Evolutionary conservation across 2,888 invertebrate species (phyloP).

Genomic region (Ditula angustiorana): DNA sequence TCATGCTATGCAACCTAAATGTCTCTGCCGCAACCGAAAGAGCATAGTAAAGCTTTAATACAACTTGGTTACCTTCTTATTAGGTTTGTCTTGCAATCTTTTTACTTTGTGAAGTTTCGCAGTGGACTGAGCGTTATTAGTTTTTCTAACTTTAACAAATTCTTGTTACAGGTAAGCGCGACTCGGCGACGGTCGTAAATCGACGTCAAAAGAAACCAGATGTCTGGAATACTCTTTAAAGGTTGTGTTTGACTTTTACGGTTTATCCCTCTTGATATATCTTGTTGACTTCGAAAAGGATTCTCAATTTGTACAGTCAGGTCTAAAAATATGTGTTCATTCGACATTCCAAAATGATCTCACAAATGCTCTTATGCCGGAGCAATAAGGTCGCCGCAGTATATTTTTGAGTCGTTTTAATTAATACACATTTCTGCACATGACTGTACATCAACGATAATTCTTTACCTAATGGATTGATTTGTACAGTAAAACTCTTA

Average conservation of each 20-base stretch:
- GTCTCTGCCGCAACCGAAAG: neutral
- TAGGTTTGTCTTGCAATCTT: slow-evolving; percentile 14
- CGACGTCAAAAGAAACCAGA: slow-evolving; percentile 5
- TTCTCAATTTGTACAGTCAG: too few relatives aligned
- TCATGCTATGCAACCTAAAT: too few relatives aligned
- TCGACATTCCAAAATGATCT: too few relatives aligned
- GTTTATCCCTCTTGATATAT: neutral
- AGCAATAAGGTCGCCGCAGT: too few relatives aligned
- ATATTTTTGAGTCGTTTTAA: too few relatives aligned
- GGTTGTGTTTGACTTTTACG: slow-evolving; percentile 13
- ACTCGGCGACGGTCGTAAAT: slow-evolving; percentile 14
- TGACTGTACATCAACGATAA: too few relatives aligned
- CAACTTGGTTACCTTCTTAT: slow-evolving; percentile 5
- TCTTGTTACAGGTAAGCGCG: slow-evolving; percentile 35
- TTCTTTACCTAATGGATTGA: too few relatives aligned
- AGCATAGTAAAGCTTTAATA: neutral
- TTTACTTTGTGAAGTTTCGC: slow-evolving; percentile 3
- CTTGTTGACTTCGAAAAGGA: too few relatives aligned
- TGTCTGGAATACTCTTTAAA: neutral
- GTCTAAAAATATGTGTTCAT: too few relatives aligned
- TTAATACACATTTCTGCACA: too few relatives aligned
- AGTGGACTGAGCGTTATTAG: neutral
- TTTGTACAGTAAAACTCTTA: too few relatives aligned
- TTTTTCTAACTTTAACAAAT: slow-evolving; percentile 25
- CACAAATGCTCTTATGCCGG: too few relatives aligned